phyloP scores from a whole-genome alignment of 92 coral and sea anemone species.

The Hydrozoanthus gracilis region DNA sequence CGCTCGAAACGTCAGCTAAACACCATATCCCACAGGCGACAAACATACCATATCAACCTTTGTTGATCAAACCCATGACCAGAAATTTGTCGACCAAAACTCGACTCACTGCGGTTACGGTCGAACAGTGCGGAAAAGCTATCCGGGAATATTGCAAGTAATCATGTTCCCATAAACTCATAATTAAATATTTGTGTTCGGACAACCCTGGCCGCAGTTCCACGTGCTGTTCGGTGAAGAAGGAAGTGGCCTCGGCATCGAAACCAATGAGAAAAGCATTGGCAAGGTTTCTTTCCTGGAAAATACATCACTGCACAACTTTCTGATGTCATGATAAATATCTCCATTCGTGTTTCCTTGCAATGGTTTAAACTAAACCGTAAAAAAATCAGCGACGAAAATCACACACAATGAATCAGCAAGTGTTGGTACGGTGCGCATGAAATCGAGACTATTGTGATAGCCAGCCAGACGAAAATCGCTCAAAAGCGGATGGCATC shows the following conservation, averaged over 20 bases:
- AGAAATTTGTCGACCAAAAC: conserved; percentile 26
- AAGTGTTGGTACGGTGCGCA: background rate
- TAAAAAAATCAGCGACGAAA: background rate
- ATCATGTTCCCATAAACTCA: conserved; percentile 12
- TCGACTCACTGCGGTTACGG: conserved; percentile 32
- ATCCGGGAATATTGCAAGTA: conserved; percentile 19
- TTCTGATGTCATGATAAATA: background rate
- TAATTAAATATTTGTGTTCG: background rate
- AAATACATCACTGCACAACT: background rate
- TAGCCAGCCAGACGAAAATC: background rate
- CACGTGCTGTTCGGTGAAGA: background rate
- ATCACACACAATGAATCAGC: background rate
- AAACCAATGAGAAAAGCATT: background rate
- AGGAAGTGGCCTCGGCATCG: conserved; percentile 1
- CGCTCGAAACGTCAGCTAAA: too few species aligned
- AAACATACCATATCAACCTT: too few species aligned
- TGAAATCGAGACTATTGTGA: background rate
- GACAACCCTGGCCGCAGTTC: background rate
- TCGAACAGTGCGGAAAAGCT: conserved; percentile 16
- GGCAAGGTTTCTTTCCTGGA: conserved; percentile 4
- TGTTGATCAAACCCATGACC: too few species aligned
- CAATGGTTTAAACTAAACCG: conserved; percentile 13
- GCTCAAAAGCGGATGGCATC: background rate
- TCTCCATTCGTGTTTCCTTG: background rate
- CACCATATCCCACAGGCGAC: conserved; percentile 5